Conservation (phyloP, 2,888 invertebrate genomes). For the Rhamnusium bicolor region DNA sequence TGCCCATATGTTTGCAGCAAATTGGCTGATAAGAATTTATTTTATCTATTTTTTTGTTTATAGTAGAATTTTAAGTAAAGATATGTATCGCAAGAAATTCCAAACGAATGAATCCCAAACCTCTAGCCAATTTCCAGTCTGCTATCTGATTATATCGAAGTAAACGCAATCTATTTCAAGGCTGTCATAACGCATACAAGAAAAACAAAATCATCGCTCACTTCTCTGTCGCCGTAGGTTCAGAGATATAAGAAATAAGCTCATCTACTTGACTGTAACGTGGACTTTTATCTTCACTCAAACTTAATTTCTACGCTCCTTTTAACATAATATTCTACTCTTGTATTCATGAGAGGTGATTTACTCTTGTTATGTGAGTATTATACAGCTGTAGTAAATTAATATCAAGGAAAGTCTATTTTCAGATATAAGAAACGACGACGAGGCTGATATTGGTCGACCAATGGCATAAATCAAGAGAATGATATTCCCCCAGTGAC, state of each 20-base stretch:
- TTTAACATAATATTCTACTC: conserved; percentile 39
- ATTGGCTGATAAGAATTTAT: neutral
- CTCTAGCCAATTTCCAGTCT: conserved; percentile 31
- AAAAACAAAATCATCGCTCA: conserved; percentile 32
- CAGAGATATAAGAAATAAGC: neutral
- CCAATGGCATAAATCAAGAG: conserved; percentile 19
- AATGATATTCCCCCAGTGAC: conserved; percentile 20
- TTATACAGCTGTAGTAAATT: conserved; percentile 23
- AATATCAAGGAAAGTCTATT: neutral
- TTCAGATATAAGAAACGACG: conserved; percentile 1
- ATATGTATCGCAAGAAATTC: neutral
- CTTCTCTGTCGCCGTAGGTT: conserved; percentile 15
- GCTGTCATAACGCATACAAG: conserved; percentile 17
- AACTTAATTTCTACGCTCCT: conserved; percentile 33
- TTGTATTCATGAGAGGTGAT: conserved; percentile 39
- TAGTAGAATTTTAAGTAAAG: conserved; percentile 1
- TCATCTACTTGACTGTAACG: conserved; percentile 4
- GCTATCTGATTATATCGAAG: conserved; percentile 28
- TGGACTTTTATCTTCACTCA: conserved; percentile 31
- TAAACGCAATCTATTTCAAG: conserved; percentile 18
- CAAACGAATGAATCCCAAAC: conserved; percentile 24
- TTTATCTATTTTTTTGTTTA: neutral
- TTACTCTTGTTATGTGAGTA: conserved; percentile 38
- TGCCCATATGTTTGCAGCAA: too few species aligned
- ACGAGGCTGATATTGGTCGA: conserved; percentile 12